phyloP scores from a whole-genome alignment of 2,797 vertebrate genomes.

The Antennarius maculatus region DNA sequence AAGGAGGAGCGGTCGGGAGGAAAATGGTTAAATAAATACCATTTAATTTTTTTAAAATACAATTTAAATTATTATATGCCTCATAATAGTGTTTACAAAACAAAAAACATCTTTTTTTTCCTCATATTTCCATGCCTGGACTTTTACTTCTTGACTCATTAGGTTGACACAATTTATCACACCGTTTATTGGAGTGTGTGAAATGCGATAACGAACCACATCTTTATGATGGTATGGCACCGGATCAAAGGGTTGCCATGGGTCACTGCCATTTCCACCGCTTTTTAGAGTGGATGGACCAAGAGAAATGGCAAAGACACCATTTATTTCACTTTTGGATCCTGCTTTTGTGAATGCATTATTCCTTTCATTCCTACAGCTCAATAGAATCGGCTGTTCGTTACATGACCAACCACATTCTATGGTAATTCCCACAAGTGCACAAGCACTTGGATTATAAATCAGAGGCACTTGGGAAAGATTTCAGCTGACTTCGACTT shows the following conservation, averaged over 20 bases:
- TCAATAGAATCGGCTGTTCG: constrained; percentile 16
- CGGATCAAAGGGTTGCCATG: constrained; percentile 17
- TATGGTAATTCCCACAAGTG: constrained; percentile 70
- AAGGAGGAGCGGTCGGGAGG: not conserved
- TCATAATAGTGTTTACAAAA: not conserved
- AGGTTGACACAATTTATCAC: not conserved
- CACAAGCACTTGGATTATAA: constrained; percentile 71
- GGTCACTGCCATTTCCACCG: constrained; percentile 15
- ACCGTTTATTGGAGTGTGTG: constrained; percentile 16
- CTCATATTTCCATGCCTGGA: too few relatives aligned
- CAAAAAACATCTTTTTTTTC: not conserved
- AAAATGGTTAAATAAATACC: not conserved
- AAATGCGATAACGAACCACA: constrained; percentile 29
- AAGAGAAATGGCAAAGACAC: constrained; percentile 19
- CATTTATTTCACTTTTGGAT: constrained; percentile 2
- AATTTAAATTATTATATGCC: not conserved
- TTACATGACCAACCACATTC: constrained; percentile 51
- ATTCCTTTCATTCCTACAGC: constrained; percentile 14
- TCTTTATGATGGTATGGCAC: constrained; percentile 26
- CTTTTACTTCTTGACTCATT: not conserved
- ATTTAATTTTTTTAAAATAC: not conserved
- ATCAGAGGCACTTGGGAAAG: constrained; percentile 67
- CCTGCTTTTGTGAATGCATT: not conserved
- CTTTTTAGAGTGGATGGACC: constrained; percentile 20
- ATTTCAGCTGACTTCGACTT: constrained; percentile 63